Conservation (phyloP, 2,797 vertebrate species). For the Clarias fuscus region DNA sequence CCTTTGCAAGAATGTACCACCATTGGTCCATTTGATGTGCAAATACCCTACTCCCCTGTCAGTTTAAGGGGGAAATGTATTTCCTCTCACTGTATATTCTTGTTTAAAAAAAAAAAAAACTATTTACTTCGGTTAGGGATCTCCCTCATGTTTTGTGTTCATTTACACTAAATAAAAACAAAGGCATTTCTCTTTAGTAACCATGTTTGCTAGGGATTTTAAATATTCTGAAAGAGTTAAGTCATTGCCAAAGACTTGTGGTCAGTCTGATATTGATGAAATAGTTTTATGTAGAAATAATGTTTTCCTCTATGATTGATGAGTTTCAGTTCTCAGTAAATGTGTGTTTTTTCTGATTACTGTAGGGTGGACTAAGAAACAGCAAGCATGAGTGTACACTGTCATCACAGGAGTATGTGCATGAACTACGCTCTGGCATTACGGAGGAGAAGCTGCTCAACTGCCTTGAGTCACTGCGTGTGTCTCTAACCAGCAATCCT, state of each 20-base stretch:
- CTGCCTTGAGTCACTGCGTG: conserved; percentile 94
- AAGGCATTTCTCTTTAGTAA: neutral
- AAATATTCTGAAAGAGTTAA: neutral
- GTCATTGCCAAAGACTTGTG: neutral
- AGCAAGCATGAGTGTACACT: conserved; percentile 96
- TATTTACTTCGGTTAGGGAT: neutral
- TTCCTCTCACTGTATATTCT: neutral
- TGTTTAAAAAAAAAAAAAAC: neutral
- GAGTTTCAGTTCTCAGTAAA: conserved; percentile 17
- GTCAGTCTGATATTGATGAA: conserved; percentile 42
- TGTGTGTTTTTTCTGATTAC: conserved; percentile 55
- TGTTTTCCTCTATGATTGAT: too few species aligned
- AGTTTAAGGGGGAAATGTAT: neutral
- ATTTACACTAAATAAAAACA: neutral
- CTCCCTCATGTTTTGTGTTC: neutral
- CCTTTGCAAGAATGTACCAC: neutral
- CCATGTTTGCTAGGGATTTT: neutral
- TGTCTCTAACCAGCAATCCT: conserved; percentile 98
- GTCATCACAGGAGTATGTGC: conserved; percentile 97
- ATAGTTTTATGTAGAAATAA: conserved; percentile 36
- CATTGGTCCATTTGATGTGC: neutral
- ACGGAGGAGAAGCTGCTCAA: conserved; percentile 94
- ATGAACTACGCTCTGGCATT: conserved; percentile 94
- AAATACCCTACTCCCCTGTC: neutral
- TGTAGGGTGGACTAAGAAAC: conserved; percentile 93